These are phyloP conservation scores for Tigriopus californicus DNA, from an alignment of 2,888 invertebrate genomes.

Conservation along the genomic window DNA sequence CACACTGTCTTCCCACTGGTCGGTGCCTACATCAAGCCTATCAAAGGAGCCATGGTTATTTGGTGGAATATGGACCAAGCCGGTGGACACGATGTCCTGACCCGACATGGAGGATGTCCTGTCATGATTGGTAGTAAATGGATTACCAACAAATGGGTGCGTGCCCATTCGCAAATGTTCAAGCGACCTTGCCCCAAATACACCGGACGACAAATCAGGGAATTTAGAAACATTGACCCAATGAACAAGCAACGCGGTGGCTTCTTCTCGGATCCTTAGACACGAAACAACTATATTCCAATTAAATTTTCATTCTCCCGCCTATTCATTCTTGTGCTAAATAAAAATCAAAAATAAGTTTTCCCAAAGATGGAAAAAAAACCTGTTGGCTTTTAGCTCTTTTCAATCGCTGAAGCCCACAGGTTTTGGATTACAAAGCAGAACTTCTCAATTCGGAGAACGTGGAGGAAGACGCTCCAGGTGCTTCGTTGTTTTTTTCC, in stretches of 20 bases:
- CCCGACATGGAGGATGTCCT: conserved; percentile 13
- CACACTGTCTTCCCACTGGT: conserved; percentile 12
- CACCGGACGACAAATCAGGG: conserved; percentile 4
- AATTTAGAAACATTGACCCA: conserved; percentile 6
- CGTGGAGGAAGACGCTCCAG: no score
- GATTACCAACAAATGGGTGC: conserved; percentile 17
- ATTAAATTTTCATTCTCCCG: no score
- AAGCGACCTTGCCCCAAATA: conserved; percentile 13
- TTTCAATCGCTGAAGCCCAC: no score
- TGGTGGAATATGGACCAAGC: conserved; percentile 16
- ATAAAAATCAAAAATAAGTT: no score
- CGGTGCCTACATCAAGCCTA: conserved; percentile 6
- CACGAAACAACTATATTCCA: no score
- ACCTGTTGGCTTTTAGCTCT: no score
- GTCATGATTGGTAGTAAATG: conserved; percentile 14
- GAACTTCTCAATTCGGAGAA: no score
- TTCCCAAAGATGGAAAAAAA: no score
- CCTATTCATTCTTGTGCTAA: no score
- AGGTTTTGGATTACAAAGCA: no score
- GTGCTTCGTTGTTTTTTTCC: no score
- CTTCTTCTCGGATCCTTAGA: conserved; percentile 11
- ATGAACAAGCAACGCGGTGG: conserved; percentile 4
- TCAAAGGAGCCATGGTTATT: conserved; percentile 4
- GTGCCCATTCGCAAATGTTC: conserved; percentile 14
- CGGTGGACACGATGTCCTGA: conserved; percentile 7